Percentiles rank a stretch among this genome's conserved stretches.
Conservation (phyloP, 2,888 invertebrate genomes). For the Stomorhina lunata region DNA sequence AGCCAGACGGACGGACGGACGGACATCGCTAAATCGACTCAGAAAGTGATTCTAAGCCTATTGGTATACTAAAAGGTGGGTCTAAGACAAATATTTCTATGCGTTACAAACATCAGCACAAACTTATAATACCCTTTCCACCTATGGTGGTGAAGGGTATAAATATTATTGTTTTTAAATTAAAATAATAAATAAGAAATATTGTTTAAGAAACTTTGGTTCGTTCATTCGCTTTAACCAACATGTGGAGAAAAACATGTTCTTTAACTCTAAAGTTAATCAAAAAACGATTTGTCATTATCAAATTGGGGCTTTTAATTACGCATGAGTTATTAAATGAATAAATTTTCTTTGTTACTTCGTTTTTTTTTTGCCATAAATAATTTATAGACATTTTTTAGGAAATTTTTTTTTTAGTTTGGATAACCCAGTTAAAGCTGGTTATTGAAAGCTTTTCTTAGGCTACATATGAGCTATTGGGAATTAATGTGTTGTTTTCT, state of each 20-base stretch:
- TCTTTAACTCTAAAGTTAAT: slow-evolving; percentile 35
- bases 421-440: neutral
- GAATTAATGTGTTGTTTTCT: neutral
- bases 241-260: slow-evolving; percentile 31
- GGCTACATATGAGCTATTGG: too few relatives aligned
- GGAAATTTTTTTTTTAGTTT: too few relatives aligned
- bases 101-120: too few relatives aligned
- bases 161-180: neutral
- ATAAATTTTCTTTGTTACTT: neutral
- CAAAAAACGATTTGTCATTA: slow-evolving; percentile 65
- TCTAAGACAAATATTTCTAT: too few relatives aligned
- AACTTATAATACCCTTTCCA: too few relatives aligned
- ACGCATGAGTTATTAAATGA: slow-evolving; percentile 39
- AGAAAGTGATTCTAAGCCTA: too few relatives aligned
- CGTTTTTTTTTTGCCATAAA: neutral
- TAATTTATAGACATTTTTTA: slow-evolving; percentile 20
- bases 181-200: neutral
- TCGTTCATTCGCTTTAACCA: slow-evolving; percentile 8
- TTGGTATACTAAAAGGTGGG: too few relatives aligned
- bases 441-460: neutral
- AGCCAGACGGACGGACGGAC: too few relatives aligned
- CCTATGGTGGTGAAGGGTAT: too few relatives aligned
- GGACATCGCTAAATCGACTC: too few relatives aligned
- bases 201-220: neutral
- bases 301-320: slow-evolving; percentile 62